Base-by-base conservation (phyloP, 1,140 invertebrate species). In the Muscidifurax raptorellus region DNA sequence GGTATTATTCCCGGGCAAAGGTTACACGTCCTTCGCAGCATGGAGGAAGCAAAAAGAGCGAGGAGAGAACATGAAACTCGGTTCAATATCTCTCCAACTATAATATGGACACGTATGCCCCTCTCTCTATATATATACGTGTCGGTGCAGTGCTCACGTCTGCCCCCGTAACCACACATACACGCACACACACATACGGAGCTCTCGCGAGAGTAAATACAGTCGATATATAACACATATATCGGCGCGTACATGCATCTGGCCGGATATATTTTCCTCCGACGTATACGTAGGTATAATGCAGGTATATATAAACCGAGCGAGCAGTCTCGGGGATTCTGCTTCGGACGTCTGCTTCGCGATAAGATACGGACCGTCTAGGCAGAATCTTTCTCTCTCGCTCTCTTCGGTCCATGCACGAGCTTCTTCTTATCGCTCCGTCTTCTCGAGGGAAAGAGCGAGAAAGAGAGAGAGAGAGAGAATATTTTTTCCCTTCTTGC, bases 31-130 rank as follows among this genome's bases (percentile, higher is more conserved):
- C 79, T 76, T 77, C 72, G 28, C 79, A 81, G 79, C 78, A 27
- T 81, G 79, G 72, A 81, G 72, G 72, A 69, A 85, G 83, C 67
- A 80, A 84, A 79, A 84, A 67, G 78, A 74, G 36, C 27, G 15
- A 75, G 27, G 59, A 84, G 75, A 84, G n/a, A 84, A 72, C 64
- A 80, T 32, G 81, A 84, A 81, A 86, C 74, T 79, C 59, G 66
- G 80, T 82, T 88, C 87, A 89, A 91, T 91, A 91, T 91, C 90
- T 91, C 82, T 87, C 88, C 86, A 78, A 86, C 89, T 90, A 90
- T 91, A 91, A 92, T 92, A 90, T 91, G 89, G 89, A 90, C 88
- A 88, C 87, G 88, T 87, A 87, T 79, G 44, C 28, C 40, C 40
- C n/a, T 27, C 22, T 59, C 40, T 72, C 36, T 32, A 10, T n/a